Conservation (phyloP, 2,888 invertebrate genomes). For the Drosophila paucipuncta region DNA sequence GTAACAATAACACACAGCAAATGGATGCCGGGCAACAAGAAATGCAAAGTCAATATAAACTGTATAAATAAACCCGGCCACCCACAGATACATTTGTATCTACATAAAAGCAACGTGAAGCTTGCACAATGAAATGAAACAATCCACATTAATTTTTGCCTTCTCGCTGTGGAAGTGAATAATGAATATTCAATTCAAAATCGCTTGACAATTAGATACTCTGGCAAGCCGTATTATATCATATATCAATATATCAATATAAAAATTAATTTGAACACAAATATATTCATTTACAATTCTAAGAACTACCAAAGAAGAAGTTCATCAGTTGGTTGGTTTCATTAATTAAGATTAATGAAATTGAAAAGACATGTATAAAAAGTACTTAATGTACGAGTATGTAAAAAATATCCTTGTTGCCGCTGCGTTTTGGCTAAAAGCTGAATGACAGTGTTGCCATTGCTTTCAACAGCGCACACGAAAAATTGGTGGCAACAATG, state of each 20-base stretch:
- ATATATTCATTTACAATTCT: background rate
- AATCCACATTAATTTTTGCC: background rate
- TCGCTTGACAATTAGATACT: background rate
- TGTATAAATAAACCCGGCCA: slow-evolving; percentile 42
- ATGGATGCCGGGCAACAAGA: slow-evolving; percentile 14
- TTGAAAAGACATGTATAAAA: no score
- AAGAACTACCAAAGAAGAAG: background rate
- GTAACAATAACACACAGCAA: slow-evolving; percentile 14
- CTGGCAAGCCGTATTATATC: background rate
- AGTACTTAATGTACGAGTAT: no score
- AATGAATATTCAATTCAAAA: background rate
- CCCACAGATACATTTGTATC: slow-evolving; percentile 8
- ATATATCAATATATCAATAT: background rate
- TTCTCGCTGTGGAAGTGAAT: background rate
- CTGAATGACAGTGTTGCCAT: slow-evolving; percentile 50
- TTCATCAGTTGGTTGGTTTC: background rate
- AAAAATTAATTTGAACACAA: background rate
- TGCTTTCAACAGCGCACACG: slow-evolving; percentile 4
- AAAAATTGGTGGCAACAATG: slow-evolving; percentile 43
- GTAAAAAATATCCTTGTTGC: background rate
- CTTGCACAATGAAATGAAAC: slow-evolving; percentile 1
- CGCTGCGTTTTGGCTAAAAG: slow-evolving; percentile 2
- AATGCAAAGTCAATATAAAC: slow-evolving; percentile 24
- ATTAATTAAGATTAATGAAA: background rate
- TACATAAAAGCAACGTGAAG: background rate